Conservation (phyloP, 2,113 vertebrate species). For the Rhea americana region DNA sequence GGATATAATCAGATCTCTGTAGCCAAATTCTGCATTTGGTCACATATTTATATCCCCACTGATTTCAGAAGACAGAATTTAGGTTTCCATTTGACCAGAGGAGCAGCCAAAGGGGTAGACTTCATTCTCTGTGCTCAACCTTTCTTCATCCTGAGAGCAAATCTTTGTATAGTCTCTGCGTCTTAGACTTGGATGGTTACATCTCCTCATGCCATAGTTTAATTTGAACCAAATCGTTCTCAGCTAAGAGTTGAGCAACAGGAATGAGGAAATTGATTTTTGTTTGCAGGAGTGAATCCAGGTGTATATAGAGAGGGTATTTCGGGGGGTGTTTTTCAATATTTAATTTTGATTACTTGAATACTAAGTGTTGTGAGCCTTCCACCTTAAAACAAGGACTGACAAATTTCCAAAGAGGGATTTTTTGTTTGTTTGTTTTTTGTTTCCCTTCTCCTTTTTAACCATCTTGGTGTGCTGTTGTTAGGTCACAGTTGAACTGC, state of each 20-base stretch:
- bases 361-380: background rate
- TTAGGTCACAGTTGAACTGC: background rate
- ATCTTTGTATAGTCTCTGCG: background rate
- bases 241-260: background rate
- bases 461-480: background rate
- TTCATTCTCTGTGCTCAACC: background rate
- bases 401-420: background rate
- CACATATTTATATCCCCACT: background rate
- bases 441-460: background rate
- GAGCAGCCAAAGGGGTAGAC: slow-evolving; percentile 25
- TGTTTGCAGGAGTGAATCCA: background rate
- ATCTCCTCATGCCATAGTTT: background rate
- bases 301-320: background rate
- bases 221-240: background rate
- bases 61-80: slow-evolving; percentile 26
- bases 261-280: background rate
- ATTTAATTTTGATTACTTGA: slow-evolving; percentile 4
- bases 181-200: background rate
- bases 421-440: too few species aligned
- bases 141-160: background rate
- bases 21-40: slow-evolving; percentile 12
- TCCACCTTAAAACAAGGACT: background rate
- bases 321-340: background rate
- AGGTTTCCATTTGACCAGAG: slow-evolving; percentile 2
- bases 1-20: background rate